A percentile compares a stretch with the other conserved stretches of the same genome.
phyloP scores from a whole-genome alignment of 1,140 invertebrate genomes.

The Diorhabda sublineata region DNA sequence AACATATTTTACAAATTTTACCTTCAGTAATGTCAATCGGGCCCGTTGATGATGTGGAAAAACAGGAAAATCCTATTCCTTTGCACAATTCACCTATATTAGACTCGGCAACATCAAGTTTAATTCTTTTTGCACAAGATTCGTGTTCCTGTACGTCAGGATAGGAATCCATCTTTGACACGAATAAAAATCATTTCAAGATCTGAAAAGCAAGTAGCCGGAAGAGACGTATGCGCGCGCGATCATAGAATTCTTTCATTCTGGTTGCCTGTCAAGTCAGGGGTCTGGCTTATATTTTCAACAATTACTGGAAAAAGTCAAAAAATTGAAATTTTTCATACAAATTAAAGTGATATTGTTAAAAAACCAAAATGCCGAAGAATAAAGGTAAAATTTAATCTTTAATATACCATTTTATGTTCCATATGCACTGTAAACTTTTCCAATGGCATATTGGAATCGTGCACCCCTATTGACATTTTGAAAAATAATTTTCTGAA shows the following conservation, averaged over 20 bases:
- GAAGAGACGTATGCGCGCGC: slow-evolving; percentile 25
- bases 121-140: slow-evolving; percentile 44
- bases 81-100: slow-evolving; percentile 40
- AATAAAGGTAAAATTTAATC: slow-evolving; percentile 41
- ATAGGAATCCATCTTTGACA: slow-evolving; percentile 47
- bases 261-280: slow-evolving; percentile 9
- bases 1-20: slow-evolving; percentile 49
- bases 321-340: slow-evolving; percentile 4
- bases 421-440: neutral
- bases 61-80: slow-evolving; percentile 38
- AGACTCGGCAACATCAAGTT: slow-evolving; percentile 39
- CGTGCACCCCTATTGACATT: neutral
- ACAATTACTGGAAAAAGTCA: slow-evolving; percentile 24
- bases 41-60: slow-evolving; percentile 34
- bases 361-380: slow-evolving; percentile 40
- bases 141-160: slow-evolving; percentile 44
- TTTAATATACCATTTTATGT: neutral
- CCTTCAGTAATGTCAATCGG: slow-evolving; percentile 42
- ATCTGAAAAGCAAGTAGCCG: slow-evolving; percentile 21
- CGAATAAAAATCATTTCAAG: slow-evolving; percentile 41
- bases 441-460: slow-evolving; percentile 20
- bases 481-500: no score
- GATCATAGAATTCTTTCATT: slow-evolving; percentile 23
- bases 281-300: slow-evolving; percentile 8
- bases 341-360: slow-evolving; percentile 21